Conservation (phyloP, 1,140 invertebrate species). For the Eumaeus atala region DNA sequence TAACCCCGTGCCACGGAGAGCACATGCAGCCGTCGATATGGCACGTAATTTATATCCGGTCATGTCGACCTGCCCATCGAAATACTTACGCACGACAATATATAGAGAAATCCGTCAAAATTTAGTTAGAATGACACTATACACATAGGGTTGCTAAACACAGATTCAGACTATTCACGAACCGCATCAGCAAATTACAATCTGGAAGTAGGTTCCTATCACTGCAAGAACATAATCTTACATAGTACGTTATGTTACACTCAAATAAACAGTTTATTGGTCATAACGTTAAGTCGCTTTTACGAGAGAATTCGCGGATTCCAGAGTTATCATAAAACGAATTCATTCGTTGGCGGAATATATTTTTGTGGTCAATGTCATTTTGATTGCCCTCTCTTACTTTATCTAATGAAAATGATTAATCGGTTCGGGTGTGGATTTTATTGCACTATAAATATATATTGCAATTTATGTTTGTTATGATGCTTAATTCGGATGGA, state of each 20-base stretch:
- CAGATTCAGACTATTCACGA: background rate
- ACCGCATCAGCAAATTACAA: background rate
- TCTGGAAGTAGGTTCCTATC: background rate
- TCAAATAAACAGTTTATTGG: conserved; percentile 25
- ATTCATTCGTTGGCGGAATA: conserved; percentile 8
- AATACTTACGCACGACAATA: too few relatives aligned
- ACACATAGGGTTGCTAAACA: too few relatives aligned
- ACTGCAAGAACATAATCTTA: conserved; percentile 5
- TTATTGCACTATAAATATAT: background rate
- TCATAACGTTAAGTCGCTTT: conserved; percentile 23
- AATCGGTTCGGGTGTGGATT: conserved; percentile 5
- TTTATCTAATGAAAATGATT: conserved; percentile 10
- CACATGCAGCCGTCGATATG: too few relatives aligned
- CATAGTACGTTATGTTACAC: conserved; percentile 13
- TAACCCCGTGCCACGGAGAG: too few relatives aligned
- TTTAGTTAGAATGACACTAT: too few relatives aligned
- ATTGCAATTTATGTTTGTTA: background rate
- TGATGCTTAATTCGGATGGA: too few relatives aligned
- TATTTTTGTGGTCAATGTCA: conserved; percentile 8
- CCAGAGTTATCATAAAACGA: conserved; percentile 15
- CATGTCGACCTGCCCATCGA: too few relatives aligned
- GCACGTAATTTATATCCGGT: too few relatives aligned
- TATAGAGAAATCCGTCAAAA: too few relatives aligned
- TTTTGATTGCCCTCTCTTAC: conserved; percentile 5
- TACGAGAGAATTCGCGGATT: conserved; percentile 20